Base-by-base conservation (phyloP, 1,140 invertebrate species). In the Cryptotermes secundus region DNA sequence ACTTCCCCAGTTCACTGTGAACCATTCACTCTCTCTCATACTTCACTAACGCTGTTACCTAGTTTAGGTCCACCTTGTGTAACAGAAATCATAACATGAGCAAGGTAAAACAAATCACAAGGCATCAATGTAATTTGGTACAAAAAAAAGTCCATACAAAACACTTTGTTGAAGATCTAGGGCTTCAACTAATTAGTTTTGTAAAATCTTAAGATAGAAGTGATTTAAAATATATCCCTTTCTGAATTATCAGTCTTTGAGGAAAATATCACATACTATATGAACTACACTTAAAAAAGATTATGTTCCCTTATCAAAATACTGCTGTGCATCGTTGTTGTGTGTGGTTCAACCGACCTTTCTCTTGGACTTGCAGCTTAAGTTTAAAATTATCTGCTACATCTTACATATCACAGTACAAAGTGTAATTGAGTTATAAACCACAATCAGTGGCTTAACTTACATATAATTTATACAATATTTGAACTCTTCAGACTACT, bases 301-400 rank as follows among this genome's bases (percentile, higher is more conserved):
- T 84, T 82, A 82, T 84, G 80, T 84, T 81, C 81, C 72, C 84
- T 84, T 86, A 86, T 85, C 85, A 86, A 86, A 86, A 86, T 86
- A 86, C 86, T 86, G 83, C 86, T 86, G 83, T 84, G 85, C 83
- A 84, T 85, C 85, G 85, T 85, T 85, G 85, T 85, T 82, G 49
- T 24, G 42, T 80, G 59, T 86, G 86, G 86, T 85, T 87, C 86
- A 84, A 86, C 86, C 86, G 84, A 87, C 86, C 86, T 87, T 87
- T 87, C 86, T 87, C 86, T 85, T 86, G 85, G 85, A 83, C 85
- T 82, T 83, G 85, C 86, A 87, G 86, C 85, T 87, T 86, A 86
- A 87, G 42, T 84, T 87, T 87, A 86, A 86, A 87, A 87, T 85
- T 87, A 86, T 82, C 85, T 81, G 80, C 86, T 86, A 86, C 80